phyloP scores from a whole-genome alignment of 2,888 invertebrate species.

The Conistra vaccinii region DNA sequence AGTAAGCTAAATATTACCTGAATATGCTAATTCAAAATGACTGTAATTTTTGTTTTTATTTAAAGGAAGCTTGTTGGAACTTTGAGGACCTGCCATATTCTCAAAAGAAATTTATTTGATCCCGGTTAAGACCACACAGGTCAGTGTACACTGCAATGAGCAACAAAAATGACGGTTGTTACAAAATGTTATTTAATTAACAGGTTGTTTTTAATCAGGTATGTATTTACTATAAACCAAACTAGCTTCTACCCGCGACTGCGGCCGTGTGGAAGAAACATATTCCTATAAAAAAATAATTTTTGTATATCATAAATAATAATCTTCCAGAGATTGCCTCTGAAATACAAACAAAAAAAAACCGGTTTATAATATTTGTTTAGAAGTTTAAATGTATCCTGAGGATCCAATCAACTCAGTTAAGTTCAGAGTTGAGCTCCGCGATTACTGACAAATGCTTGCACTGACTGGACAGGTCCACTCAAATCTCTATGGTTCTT shows the following conservation, averaged over 20 bases:
- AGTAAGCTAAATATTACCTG: constrained; percentile 17
- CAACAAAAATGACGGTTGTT: not conserved
- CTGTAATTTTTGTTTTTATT: not conserved
- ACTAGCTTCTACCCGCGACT: not conserved
- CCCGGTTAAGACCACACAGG: not conserved
- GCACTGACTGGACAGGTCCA: too few species aligned
- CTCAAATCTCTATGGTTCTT: too few species aligned
- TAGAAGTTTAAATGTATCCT: too few species aligned
- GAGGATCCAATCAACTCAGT: too few species aligned
- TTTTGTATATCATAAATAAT: too few species aligned
- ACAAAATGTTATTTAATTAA: not conserved
- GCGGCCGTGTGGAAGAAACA: too few species aligned
- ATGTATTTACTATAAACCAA: not conserved
- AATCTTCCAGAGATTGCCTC: too few species aligned
- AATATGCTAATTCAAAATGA: constrained; percentile 11
- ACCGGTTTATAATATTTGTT: too few species aligned
- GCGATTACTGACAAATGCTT: too few species aligned
- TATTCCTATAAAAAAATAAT: too few species aligned
- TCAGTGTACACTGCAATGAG: not conserved
- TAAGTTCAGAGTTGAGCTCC: too few species aligned
- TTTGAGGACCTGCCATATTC: not conserved
- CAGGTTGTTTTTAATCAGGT: not conserved
- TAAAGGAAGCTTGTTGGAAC: not conserved
- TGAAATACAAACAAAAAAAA: too few species aligned
- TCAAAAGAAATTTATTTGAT: not conserved